Evolutionary conservation across 2,797 vertebrate species (phyloP), one percentile per base, ranked within the genome.

Genomic region (Alectoris magna): DNA sequence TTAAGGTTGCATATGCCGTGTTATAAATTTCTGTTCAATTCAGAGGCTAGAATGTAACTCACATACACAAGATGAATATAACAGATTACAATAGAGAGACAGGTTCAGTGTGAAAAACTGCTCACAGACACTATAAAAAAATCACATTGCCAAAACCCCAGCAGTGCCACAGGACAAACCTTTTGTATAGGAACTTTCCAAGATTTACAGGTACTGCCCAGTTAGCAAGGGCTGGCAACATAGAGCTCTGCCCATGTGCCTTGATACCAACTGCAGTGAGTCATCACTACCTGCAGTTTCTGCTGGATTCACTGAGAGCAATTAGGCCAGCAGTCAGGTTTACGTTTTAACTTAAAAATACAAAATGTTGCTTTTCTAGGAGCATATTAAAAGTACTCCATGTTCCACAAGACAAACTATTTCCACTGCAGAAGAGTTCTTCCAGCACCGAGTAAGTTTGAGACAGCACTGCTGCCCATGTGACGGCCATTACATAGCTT

Each of bases 241-340:
- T 3, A 53, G 48, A 55, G 70, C 83, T 63, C 79, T 88, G 44
- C 51, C 21, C 31, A 6, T 38, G n/a, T 60, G 67, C 62, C 60
- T 94, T 94, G 92, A 86, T 79, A 24, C 41, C 39, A 29, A 27
- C 0, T 44, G 72, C 44, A 92, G 68, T 6, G 27, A 93, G 43
- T 31, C 12, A 67, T 71, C 63, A 91, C 79, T 58, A 79, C 73
- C 67, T 84, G 67, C 73, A 89, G 27, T 89, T 91, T 94, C 83
- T 94, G 10, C 48, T 70, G 46, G 56, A 88, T 38, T 88, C 76
- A 62, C 39, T 76, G 56, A 53, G 17, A 31, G 41, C 91, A 84
- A 92, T 84, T 29, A 89, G 67, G 29, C 39, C 60, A 87, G 95
- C 13, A 91, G 73, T 13, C 1, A 2, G 78, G 84, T 84, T 96